Evolutionary conservation across 2,113 vertebrate genomes (phyloP).

Genomic region (Melanerpes formicivorus): DNA sequence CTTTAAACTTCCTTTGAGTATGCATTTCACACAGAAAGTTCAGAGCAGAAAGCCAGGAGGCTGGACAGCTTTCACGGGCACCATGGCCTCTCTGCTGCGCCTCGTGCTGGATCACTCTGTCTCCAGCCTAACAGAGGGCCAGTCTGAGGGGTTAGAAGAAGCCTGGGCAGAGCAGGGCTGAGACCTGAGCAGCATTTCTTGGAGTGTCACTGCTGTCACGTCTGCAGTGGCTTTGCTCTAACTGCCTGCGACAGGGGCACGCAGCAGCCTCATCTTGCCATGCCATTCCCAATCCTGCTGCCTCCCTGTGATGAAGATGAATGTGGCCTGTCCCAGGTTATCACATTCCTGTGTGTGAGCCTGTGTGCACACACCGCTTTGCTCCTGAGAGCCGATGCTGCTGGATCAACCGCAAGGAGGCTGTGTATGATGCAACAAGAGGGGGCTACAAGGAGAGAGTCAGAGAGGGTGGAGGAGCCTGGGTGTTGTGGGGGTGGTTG

Average conservation of each 20-base stretch:
- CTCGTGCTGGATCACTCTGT: not conserved
- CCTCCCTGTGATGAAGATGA: slow-evolving; percentile 40
- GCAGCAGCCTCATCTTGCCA: slow-evolving; percentile 14
- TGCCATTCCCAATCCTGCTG: slow-evolving; percentile 34
- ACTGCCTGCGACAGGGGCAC: not conserved
- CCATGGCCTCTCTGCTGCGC: not conserved
- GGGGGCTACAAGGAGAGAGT: not conserved
- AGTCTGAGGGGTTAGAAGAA: not conserved
- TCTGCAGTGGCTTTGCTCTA: not conserved
- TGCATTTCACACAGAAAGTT: not conserved
- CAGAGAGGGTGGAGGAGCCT: not conserved
- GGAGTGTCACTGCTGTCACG: not conserved
- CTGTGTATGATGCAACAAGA: not conserved
- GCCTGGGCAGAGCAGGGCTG: not conserved
- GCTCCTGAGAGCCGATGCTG: not conserved
- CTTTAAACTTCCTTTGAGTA: not conserved
- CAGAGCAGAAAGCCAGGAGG: not conserved
- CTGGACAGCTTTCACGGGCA: not conserved
- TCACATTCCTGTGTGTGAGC: not conserved
- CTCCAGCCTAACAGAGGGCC: not conserved
- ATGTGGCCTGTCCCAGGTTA: slow-evolving; percentile 21
- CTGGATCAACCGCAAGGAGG: not conserved
- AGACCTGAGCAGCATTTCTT: not conserved
- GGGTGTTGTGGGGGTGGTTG: not conserved
- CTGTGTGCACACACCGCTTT: not conserved